These are phyloP conservation scores for Drosophila grimshawi DNA, from an alignment of 1,140 invertebrate genomes.

Conservation along the genomic window DNA sequence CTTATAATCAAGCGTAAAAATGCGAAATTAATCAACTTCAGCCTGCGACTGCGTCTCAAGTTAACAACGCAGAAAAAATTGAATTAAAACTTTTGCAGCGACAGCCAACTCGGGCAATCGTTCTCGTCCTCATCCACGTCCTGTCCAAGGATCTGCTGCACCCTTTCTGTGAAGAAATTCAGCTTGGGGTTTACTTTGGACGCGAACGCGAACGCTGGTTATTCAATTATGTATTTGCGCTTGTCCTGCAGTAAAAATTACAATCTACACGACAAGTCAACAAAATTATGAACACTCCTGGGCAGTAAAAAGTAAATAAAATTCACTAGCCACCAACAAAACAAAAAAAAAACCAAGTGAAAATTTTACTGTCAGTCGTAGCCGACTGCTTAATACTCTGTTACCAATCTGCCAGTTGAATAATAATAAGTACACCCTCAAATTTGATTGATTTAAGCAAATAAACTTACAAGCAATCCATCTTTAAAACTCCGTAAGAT, in stretches of 20 bases:
- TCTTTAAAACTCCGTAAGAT: too few species aligned
- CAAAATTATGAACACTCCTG: conserved; percentile 84
- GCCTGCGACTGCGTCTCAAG: conserved; percentile 62
- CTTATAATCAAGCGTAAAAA: conserved; percentile 82
- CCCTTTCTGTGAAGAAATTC: conserved; percentile 49
- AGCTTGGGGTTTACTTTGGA: conserved; percentile 8
- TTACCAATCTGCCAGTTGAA: too few species aligned
- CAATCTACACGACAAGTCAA: conserved; percentile 83
- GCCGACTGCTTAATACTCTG: too few species aligned
- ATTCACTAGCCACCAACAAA: conserved; percentile 30
- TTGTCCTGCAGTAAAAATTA: conserved; percentile 83
- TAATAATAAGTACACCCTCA: too few species aligned
- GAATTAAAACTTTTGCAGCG: conserved; percentile 75
- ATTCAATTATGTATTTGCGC: conserved; percentile 84
- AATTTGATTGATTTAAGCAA: too few species aligned
- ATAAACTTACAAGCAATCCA: too few species aligned
- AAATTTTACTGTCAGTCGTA: too few species aligned
- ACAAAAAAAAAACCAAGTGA: conserved; percentile 7
- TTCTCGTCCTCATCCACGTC: neutral
- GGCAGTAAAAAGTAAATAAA: conserved; percentile 83
- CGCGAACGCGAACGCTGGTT: conserved; percentile 31
- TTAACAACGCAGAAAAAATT: conserved; percentile 83
- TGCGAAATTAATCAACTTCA: conserved; percentile 82
- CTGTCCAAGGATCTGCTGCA: conserved; percentile 19
- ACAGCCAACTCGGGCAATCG: neutral